phyloP scores from a whole-genome alignment of 2,113 vertebrate genomes.

The crab-eating macaque (Macaca fascicularis) region T2T-MFA8v1.1 NC_088381.1:104887501-104888000 shows the following conservation, averaged over 20 bases:
- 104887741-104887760: neutral
- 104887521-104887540: neutral
- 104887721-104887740: neutral
- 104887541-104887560: neutral
- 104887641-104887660: neutral
- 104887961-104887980: neutral
- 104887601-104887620: neutral
- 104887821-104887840: neutral
- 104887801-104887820: constrained; percentile 13
- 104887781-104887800: neutral
- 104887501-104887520: neutral
- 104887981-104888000: neutral
- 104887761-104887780: neutral
- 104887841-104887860: neutral
- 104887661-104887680: neutral
- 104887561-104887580: neutral
- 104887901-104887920: neutral
- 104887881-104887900: neutral
- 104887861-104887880: neutral
- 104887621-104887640: neutral
- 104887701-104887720: neutral
- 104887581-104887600: neutral
- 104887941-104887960: constrained; percentile 19
- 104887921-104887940: neutral
- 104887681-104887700: neutral